Percentiles rank a stretch among this genome's conserved stretches.
Conservation (phyloP, 2,797 vertebrate genomes). For the Merluccius polli region DNA sequence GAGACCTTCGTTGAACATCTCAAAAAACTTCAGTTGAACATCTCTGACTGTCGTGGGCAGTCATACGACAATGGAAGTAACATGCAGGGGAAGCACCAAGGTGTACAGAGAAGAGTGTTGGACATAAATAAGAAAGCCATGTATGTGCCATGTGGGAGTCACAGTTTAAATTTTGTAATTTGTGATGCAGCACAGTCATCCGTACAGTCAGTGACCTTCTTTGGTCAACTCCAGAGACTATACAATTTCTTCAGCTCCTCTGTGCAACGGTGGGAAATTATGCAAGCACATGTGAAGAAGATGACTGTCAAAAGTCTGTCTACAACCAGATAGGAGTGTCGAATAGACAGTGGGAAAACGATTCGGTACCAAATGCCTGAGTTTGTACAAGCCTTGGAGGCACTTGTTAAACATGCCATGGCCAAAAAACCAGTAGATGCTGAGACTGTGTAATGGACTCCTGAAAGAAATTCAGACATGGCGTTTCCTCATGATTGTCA, state of each 20-base stretch:
- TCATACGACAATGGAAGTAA: constrained; percentile 14
- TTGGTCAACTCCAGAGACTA: neutral
- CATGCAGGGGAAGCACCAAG: neutral
- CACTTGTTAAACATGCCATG: neutral
- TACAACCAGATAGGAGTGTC: neutral
- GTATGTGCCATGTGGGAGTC: neutral
- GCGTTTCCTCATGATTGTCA: neutral
- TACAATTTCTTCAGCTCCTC: neutral
- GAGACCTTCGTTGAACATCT: constrained; percentile 7
- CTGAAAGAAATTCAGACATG: neutral
- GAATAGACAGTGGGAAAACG: neutral
- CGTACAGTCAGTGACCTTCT: neutral
- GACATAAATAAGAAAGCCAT: neutral
- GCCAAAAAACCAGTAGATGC: neutral
- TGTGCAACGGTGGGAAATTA: neutral
- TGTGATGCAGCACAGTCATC: neutral
- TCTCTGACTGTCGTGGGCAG: constrained; percentile 10
- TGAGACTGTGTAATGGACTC: neutral
- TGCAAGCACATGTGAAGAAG: neutral
- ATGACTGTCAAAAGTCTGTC: neutral
- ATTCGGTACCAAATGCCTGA: neutral
- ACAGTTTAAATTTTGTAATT: no score
- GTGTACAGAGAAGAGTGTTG: neutral
- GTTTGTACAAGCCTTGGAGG: neutral
- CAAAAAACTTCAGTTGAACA: constrained; percentile 46